Evolutionary conservation across 2,113 vertebrate species (phyloP), one percentile per base, ranked within the genome.

Genomic region (Podarcis raffonei): DNA sequence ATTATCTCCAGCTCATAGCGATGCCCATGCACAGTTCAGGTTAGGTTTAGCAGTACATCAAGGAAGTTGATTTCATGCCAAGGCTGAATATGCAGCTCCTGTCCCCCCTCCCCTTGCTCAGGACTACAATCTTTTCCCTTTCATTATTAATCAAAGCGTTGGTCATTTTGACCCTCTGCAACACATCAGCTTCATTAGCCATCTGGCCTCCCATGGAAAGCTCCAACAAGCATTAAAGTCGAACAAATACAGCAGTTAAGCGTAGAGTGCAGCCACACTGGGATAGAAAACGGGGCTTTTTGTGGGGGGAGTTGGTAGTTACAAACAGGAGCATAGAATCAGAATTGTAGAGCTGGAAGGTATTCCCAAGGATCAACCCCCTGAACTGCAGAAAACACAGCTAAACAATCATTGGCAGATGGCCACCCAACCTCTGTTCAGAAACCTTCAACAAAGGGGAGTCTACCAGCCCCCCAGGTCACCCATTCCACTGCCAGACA

Each of bases 11-110:
- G 35, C 80, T 83, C 72, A 25, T 53, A 27, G 80, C 72, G 35
- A 76, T 65, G 57, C 30, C 74, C 42, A 13, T 39, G 59, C 18
- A 16, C 69, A 35, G 37, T 88, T 66, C 87, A 68, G 81, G 80
- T 77, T 83, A 77, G 74, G 48, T 66, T 76, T 35, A 76, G 87
- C 69, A 82, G 20, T 88, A 65, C 27, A 75, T 82, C 71, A 81
- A 59, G 22, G 30, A 66, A 48, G 71, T 20, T 53, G 81, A 25
- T 65, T 30, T 48, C 57, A 3, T 48, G 81, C 87, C 87, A 83
- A 83, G 37, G 22, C 39, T 53, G 39, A 68, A 79, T 57, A 23
- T 37, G 32, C 22, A 11, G 5, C 4, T 27, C 12, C 25, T 20
- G 2, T 27, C 15, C 8, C 37, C 18, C 37, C 9, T 13, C 20